Evolutionary conservation across 2,113 vertebrate genomes (phyloP), one percentile per base, ranked within the genome.

Genomic region (Oreochromis niloticus): DNA sequence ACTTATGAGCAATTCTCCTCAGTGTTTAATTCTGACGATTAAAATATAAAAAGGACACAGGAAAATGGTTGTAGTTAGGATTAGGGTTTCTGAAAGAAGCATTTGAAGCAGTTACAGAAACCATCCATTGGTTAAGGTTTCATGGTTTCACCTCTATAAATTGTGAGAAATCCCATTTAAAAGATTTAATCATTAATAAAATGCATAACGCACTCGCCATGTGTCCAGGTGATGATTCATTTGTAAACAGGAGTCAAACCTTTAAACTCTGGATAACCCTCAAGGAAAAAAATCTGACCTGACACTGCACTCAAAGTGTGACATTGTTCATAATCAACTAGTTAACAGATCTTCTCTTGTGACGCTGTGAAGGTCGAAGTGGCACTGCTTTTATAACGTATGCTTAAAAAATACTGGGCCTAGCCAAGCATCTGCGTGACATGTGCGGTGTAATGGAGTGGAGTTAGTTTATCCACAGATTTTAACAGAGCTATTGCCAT

Each of bases 321-420:
- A 93, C 54, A 83, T 36, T 79, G 79, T 78, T 86, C 57, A 63
- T 59, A 11, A 88, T 88, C 52, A 85, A 59, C 87, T 80, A 80
- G 57, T 89, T 84, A 81, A 66, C 81, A 78, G 54, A 10, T 86
- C 73, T 78, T 34, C 46, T 52, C 27, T 78, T 34, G 73, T 78
- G 73, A 78, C 3, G 10, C 46, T 78, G 73, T 78, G 73, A 78
- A 52, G 46, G 46, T 52, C 6, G 52, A 34, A 34, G 46, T 34
- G 30, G 73, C 27, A 13, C 14, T 52, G 46, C 46, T 32, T 52
- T 78, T 78, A 52, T 50, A n/a, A n/a, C 7, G 17, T 78, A 52
- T 52, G 46, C 10, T 78, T 78, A 54, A 84, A 54, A 82, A 54
- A 50, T 9, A 34, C 27, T 78, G 7, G 57, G 41, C 50, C 24